Conservation (phyloP, 2,797 vertebrate genomes). For the Stomatorhinus walkeri region DNA sequence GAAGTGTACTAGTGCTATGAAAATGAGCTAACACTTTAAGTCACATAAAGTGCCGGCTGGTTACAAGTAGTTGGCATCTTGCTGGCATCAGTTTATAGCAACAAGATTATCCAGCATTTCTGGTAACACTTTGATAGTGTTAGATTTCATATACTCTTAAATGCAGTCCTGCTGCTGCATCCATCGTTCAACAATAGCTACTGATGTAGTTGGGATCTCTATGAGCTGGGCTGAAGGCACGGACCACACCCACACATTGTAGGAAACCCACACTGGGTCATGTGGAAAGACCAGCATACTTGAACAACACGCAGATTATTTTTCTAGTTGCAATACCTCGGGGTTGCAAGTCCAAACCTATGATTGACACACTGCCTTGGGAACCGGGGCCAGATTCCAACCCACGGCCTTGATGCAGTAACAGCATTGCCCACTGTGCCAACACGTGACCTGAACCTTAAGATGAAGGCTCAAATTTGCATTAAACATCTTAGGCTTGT, state of each 20-base stretch:
- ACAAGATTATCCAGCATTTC: not conserved
- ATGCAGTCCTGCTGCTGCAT: not conserved
- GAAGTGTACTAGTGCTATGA: not conserved
- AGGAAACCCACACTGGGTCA: not conserved
- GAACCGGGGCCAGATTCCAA: not conserved
- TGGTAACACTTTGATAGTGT: not conserved
- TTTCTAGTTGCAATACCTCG: not conserved
- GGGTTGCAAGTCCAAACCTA: not conserved
- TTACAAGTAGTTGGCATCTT: not conserved
- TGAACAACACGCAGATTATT: not conserved
- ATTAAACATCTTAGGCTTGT: not conserved
- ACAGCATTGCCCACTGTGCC: not conserved
- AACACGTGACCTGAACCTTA: not conserved
- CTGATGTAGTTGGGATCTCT: not conserved
- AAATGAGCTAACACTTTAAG: not conserved
- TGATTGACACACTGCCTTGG: not conserved
- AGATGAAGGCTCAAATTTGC: not conserved
- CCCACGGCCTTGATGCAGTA: not conserved
- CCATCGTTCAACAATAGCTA: not conserved
- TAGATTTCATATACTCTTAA: not conserved
- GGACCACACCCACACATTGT: not conserved
- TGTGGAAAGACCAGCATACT: not conserved
- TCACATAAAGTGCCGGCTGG: not conserved
- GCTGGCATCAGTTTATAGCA: not conserved
- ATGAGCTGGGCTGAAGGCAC: not conserved